These are phyloP conservation scores for Aporrectodea caliginosa DNA, from an alignment of 1,140 invertebrate genomes.

Conservation along the genomic window DNA sequence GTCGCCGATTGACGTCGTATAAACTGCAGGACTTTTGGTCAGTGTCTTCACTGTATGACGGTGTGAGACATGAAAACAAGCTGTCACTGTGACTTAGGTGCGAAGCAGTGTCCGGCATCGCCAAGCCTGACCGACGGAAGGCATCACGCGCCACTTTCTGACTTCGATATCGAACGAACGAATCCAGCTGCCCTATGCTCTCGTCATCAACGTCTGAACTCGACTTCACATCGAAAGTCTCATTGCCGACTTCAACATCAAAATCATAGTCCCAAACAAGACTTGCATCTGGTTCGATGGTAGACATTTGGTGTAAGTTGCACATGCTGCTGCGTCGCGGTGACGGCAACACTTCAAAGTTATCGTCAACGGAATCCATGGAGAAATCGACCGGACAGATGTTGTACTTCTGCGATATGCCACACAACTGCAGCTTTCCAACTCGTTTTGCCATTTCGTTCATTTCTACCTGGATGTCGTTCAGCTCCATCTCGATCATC, in stretches of 20 bases:
- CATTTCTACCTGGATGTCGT: background rate
- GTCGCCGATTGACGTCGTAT: background rate
- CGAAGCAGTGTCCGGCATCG: background rate
- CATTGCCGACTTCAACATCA: background rate
- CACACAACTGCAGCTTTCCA: background rate
- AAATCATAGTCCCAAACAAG: background rate
- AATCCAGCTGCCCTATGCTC: background rate
- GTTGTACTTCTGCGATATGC: background rate
- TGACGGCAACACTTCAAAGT: background rate
- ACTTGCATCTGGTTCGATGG: background rate
- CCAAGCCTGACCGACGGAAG: background rate
- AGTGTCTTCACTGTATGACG: background rate
- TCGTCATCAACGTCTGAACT: background rate
- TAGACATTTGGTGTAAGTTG: background rate
- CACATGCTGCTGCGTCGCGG: background rate
- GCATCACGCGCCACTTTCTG: background rate
- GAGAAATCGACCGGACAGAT: background rate
- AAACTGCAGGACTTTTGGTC: background rate
- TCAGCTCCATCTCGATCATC: background rate
- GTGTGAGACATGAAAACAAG: background rate
- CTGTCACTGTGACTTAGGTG: background rate
- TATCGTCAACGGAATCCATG: background rate
- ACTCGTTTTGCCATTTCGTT: background rate
- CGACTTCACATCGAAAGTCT: background rate
- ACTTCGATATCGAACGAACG: background rate